These are phyloP conservation scores for Plumapathes pennacea DNA, from an alignment of 92 coral and sea anemone species.

Conservation along the genomic window DNA sequence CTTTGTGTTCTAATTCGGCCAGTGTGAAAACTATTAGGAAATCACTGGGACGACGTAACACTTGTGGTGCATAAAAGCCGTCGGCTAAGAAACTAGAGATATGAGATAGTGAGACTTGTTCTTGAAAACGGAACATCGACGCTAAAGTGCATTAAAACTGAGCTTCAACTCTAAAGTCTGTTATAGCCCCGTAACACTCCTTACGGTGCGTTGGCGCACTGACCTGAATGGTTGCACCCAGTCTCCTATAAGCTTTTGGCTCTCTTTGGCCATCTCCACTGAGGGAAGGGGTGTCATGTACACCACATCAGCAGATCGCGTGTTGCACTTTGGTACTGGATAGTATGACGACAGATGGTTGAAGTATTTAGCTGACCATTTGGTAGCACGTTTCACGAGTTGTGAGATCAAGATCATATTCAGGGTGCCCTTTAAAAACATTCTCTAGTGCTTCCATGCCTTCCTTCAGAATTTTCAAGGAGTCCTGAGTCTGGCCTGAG, in stretches of 20 bases:
- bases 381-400: constrained; percentile 52
- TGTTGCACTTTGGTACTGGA: constrained; percentile 10
- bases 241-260: constrained; percentile 12
- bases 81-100: too few relatives aligned
- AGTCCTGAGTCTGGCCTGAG: constrained; percentile 14
- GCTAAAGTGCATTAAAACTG: too few relatives aligned
- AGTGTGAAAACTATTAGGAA: too few relatives aligned
- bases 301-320: constrained; percentile 1
- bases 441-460: background rate
- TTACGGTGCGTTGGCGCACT: constrained; percentile 40
- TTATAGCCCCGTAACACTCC: too few relatives aligned
- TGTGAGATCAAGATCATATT: constrained; percentile 7
- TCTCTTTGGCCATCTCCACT: constrained; percentile 14
- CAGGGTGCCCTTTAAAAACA: constrained; percentile 12
- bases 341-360: constrained; percentile 12
- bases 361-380: constrained; percentile 60
- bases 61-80: too few relatives aligned
- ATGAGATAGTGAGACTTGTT: too few relatives aligned
- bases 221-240: constrained; percentile 41
- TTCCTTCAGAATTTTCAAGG: constrained; percentile 10
- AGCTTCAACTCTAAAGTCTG: too few relatives aligned
- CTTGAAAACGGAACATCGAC: too few relatives aligned
- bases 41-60: too few relatives aligned
- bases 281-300: constrained; percentile 18
- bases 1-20: too few relatives aligned